Evolutionary conservation across 1,140 invertebrate species (phyloP).

Genomic region (Monochamus saltuarius): DNA sequence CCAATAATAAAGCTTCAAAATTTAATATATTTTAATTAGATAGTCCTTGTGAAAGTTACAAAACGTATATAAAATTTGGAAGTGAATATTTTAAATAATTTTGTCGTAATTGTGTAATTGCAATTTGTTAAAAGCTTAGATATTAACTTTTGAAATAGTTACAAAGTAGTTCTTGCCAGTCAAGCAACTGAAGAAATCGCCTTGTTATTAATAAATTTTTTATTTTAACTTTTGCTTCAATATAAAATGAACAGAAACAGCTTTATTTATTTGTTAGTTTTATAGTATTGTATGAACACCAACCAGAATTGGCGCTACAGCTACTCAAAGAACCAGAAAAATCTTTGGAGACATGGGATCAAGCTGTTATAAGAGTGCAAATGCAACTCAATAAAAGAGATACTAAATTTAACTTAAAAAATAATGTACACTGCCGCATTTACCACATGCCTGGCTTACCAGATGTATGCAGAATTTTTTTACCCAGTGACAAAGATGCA

Average conservation of each 20-base stretch:
- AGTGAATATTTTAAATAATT: too few species aligned
- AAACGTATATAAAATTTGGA: too few species aligned
- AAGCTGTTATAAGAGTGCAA: slow-evolving; percentile 62
- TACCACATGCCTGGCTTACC: slow-evolving; percentile 60
- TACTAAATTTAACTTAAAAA: slow-evolving; percentile 57
- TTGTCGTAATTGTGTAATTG: too few species aligned
- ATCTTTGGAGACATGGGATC: slow-evolving; percentile 63
- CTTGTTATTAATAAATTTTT: too few species aligned
- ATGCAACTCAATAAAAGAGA: slow-evolving; percentile 55
- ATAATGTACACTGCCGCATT: slow-evolving; percentile 66
- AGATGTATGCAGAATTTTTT: slow-evolving; percentile 59
- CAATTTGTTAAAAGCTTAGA: too few species aligned
- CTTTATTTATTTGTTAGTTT: slow-evolving; percentile 57
- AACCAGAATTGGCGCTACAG: slow-evolving; percentile 58
- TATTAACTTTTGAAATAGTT: too few species aligned
- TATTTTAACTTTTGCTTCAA: too few species aligned
- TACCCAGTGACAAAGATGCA: slow-evolving; percentile 68
- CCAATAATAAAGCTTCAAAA: slow-evolving; percentile 12
- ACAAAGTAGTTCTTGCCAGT: too few species aligned
- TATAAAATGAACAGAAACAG: too few species aligned
- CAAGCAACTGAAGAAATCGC: too few species aligned
- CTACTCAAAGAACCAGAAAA: slow-evolving; percentile 59
- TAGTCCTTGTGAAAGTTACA: too few species aligned
- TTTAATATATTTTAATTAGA: slow-evolving; percentile 10
- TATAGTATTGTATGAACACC: slow-evolving; percentile 62